These are phyloP conservation scores for Drosophila falleni DNA, from an alignment of 2,888 invertebrate species.

Conservation along the genomic window DNA sequence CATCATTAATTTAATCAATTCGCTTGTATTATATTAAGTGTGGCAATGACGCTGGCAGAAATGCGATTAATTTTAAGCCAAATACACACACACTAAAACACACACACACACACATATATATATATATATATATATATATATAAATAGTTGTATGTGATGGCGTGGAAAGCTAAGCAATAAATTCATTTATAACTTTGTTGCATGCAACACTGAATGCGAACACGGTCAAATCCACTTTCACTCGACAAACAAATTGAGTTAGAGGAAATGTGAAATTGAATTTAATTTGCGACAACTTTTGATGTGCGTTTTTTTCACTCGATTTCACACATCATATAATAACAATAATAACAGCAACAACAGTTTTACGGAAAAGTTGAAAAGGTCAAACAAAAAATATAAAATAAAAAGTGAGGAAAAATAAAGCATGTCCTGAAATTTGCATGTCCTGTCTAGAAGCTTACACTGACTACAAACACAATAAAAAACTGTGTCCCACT, in stretches of 20 bases:
- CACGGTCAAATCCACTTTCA: conserved; percentile 66
- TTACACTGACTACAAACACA: conserved; percentile 5
- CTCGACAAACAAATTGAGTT: conserved; percentile 69
- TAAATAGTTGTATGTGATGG: neutral
- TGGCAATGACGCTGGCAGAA: conserved; percentile 37
- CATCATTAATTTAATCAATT: conserved; percentile 62
- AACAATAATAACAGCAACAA: conserved; percentile 13
- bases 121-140: neutral
- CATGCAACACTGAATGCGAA: conserved; percentile 20
- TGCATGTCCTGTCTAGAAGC: conserved; percentile 12
- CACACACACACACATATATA: neutral
- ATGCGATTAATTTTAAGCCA: conserved; percentile 52
- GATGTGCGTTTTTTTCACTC: conserved; percentile 43
- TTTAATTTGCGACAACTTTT: conserved; percentile 60
- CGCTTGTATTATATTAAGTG: conserved; percentile 14
- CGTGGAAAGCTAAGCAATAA: conserved; percentile 37
- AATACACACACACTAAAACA: neutral
- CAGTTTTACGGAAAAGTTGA: neutral
- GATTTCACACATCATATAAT: conserved; percentile 54
- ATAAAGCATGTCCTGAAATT: conserved; percentile 7
- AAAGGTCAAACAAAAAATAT: conserved; percentile 2
- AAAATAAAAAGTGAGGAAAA: neutral
- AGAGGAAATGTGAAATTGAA: conserved; percentile 69
- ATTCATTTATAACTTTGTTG: conserved; percentile 71
- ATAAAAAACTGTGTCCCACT: neutral